Conservation (phyloP, 2,797 vertebrate species). For the Channa striata region DNA sequence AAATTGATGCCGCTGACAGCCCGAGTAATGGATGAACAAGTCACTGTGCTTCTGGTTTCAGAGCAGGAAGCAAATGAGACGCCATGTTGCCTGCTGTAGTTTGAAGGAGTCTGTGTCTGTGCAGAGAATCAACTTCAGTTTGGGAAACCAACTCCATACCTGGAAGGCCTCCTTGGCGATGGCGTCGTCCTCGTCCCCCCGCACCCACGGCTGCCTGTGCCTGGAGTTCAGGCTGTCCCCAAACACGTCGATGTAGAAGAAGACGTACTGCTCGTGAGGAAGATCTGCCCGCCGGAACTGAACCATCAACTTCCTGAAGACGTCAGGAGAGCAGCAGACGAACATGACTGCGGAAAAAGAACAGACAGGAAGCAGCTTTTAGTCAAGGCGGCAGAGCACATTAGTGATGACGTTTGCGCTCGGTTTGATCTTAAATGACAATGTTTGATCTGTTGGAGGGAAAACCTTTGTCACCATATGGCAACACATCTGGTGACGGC, state of each 20-base stretch:
- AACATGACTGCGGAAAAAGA: slow-evolving; percentile 87
- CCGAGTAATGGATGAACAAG: not conserved
- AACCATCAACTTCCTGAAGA: slow-evolving; percentile 91
- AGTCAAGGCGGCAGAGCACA: not conserved
- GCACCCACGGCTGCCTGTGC: slow-evolving; percentile 85
- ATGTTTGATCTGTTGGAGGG: no score
- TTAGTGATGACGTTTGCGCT: no score
- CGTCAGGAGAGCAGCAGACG: slow-evolving; percentile 88
- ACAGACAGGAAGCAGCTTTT: not conserved
- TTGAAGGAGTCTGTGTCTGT: no score
- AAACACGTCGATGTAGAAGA: slow-evolving; percentile 95
- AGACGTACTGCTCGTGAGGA: slow-evolving; percentile 87
- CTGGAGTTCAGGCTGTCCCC: slow-evolving; percentile 85
- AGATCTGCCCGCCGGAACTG: slow-evolving; percentile 83
- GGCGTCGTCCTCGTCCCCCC: slow-evolving; percentile 85
- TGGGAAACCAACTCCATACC: slow-evolving; percentile 67
- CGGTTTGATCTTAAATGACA: no score
- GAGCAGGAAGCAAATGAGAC: no score
- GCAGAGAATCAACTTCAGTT: no score
- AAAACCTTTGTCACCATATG: no score
- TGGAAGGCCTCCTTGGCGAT: slow-evolving; percentile 87
- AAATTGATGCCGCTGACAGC: not conserved
- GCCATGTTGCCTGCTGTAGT: no score
- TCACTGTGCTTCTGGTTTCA: not conserved
- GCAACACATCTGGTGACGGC: no score